Base-by-base conservation (phyloP, 2,113 vertebrate genomes). In the Trogon melanurus region DNA sequence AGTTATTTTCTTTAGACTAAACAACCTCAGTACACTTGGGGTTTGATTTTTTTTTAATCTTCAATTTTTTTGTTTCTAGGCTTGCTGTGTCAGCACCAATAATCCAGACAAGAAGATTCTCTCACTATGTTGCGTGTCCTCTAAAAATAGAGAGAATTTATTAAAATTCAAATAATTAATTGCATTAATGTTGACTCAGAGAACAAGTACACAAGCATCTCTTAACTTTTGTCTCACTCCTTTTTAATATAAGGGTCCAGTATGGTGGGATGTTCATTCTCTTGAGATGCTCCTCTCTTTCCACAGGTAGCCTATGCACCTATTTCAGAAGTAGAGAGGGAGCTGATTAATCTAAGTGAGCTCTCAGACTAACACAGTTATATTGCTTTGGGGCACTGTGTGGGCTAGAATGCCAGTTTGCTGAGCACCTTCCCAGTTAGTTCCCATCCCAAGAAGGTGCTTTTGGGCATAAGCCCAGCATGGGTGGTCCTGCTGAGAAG, bases 1-100 rank as follows among this genome's bases (percentile, higher is more conserved):
- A 54, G 65, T 71, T 66, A 2, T 53, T 85, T 64, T 44, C 45
- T 78, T 84, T 66, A 85, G n/a, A 44, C 22, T 67, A 13, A 53
- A 22, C 15, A 51, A 34, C 3, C 3, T 41, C 9, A 62, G 36
- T 30, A 45, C 13, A 30, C 3, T 44, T 56, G 25, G 0, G 1
- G 41, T 41, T 41, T 20, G 5, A 3, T 23, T 36, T 72, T 38
- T 34, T 56, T n/a, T 4, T 13, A 36, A 34, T 32, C 6, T 69
- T 88, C 32, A 75, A 10, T 60, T 71, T 89, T 78, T 89, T 78
- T 34, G 8, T 41, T 70, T 61, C 32, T 67, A 67, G 18, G 18
- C 11, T 91, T 66, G 47, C 5, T 16, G 1, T 45, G 51, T 81
- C 79, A 82, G 32, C 7, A 78, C 5, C 8, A 58, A 71, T 23